Evolutionary conservation across 2,888 invertebrate species (phyloP), one percentile per base, ranked within the genome.

Genomic region (Gryllus longicercus): DNA sequence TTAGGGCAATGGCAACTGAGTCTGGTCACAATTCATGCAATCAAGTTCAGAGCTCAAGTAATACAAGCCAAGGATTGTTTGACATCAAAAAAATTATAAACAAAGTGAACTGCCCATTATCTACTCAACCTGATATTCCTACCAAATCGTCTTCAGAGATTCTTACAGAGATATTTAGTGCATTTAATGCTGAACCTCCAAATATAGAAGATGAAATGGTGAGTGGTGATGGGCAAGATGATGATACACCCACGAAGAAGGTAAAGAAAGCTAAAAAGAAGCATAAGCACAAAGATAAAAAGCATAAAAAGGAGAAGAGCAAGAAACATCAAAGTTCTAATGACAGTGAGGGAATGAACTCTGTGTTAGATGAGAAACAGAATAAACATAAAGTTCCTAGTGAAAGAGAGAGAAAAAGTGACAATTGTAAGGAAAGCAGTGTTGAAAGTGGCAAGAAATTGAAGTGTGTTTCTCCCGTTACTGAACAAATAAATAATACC

Each of bases 141-240:
- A 81, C 81, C 16, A 94, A 94, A 86, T 92, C 93, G 11, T 94
- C 94, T 0, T 92, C 91, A 85, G 95, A 96, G 87, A 95, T 96
- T 84, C 89, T 96, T 25, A 93, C 95, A 0, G 96, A 96, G 87
- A 88, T 96, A 1, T 95, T 96, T 85, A 90, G 93, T 84, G 93
- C 91, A 49, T 94, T 94, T 85, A 93, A 94, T 87, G 93, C 93
- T 2, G 91, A 91, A 83, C 93, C 93, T 18, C 93, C 91, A 16
- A 85, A 90, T 50, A 90, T 90, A 83, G 14, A 49, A 63, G 51
- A 77, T 76, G 76, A 80, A 74, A 78, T 75, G 76, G 78, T 78
- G 75, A 78, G 51, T 50, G 51, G 75, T 25, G 25, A 51, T 74
- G 74, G 77, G 63, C 51, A 78, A 11, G 63, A 76, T 14, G n/a